Base-by-base conservation (phyloP, 1,140 invertebrate species). In the Aphaenogaster floridana region DNA sequence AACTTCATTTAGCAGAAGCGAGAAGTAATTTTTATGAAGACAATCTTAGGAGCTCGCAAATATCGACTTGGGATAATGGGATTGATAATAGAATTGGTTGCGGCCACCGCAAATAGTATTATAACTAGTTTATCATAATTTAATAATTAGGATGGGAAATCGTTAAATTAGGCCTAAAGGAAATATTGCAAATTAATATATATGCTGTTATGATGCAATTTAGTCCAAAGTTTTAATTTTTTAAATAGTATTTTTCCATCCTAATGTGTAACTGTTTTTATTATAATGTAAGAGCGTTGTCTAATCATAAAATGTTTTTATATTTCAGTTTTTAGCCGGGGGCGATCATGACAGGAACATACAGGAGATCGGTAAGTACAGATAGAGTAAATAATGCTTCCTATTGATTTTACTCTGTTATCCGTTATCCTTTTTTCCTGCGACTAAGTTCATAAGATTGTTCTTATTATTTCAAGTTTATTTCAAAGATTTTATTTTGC, bases 291-390 rank as follows among this genome's bases (percentile, higher is more conserved):
- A 21, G 11, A 68, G 4, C 13, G 17, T 42, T 45, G 2, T 84
- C 2, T 61, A n/a, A 74, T n/a, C 13, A 17, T 48, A 36, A 45
- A 83, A 59, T 28, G 39, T 72, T 48, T 90, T 87, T 91, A 42
- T 91, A 84, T 94, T 94, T 76, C 90, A 94, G 94, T 92, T 93
- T 86, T 89, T 71, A 78, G 86, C 86, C 88, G 90, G 79, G 89
- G 84, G 87, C 71, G 90, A 92, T 94, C 92, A 95, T 95, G 94
- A 95, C 94, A 94, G 90, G 91, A 91, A 94, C 89, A 93, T 93
- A 91, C 90, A 91, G 91, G 89, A 93, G 90, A 94, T 93, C 93
- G 93, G 94, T 95, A 92, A 95, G 94, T 94, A 93, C 87, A 92
- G 69, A 28, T 79, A 79, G 45, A 64, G 5, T 21, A 42, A 57